phyloP scores from a whole-genome alignment of 2,797 vertebrate genomes.

The Spinibarbus caldwelli region DNA sequence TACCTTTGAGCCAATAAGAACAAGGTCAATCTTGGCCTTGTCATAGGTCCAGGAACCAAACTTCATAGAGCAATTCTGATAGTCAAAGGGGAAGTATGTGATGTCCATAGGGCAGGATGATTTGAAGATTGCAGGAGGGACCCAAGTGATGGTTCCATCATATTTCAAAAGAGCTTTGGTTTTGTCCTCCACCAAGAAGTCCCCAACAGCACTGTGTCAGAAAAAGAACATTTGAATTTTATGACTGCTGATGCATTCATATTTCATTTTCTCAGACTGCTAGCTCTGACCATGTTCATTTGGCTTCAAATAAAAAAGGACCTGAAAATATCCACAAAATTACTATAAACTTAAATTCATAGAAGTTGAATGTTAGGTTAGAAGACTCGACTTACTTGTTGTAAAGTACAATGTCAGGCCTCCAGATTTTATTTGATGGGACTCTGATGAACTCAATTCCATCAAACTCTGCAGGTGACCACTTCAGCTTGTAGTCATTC shows the following conservation, averaged over 20 bases:
- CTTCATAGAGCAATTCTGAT: conserved; percentile 98
- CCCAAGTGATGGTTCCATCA: conserved; percentile 93
- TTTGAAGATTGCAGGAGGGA: conserved; percentile 95
- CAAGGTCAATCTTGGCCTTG: conserved; percentile 96
- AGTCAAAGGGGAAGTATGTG: conserved; percentile 98
- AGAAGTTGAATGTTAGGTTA: neutral
- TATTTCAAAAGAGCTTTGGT: conserved; percentile 94
- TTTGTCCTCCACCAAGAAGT: conserved; percentile 94
- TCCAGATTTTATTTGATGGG: conserved; percentile 96
- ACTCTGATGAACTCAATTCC: conserved; percentile 93
- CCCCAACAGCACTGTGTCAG: conserved; percentile 87
- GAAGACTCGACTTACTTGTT: conserved; percentile 86
- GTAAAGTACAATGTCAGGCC: conserved; percentile 96
- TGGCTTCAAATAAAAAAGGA: neutral
- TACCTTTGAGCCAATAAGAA: conserved; percentile 94
- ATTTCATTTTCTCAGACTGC: neutral
- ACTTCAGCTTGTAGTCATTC: conserved; percentile 94
- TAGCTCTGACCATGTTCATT: neutral
- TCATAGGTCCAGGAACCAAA: conserved; percentile 98
- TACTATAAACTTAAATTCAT: neutral
- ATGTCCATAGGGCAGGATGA: conserved; percentile 99
- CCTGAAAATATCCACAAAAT: neutral
- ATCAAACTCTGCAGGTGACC: conserved; percentile 88
- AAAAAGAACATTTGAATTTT: neutral
- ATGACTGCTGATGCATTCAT: neutral